Evolutionary conservation across 2,888 invertebrate species (phyloP), one percentile per base, ranked within the genome.

Genomic region (Reticulitermes lucifugus): DNA sequence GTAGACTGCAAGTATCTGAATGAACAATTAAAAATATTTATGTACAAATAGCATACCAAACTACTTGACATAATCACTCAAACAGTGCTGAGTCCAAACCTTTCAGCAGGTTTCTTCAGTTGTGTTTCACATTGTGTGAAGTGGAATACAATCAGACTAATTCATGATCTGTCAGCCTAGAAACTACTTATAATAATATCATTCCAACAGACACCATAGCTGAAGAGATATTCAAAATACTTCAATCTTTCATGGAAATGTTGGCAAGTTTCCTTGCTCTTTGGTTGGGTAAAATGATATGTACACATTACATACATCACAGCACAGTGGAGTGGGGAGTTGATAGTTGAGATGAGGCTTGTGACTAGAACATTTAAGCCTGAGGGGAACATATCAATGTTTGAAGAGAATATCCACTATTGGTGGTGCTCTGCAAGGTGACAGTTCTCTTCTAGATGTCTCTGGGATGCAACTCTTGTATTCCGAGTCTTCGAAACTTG

Each of bases 231-330:
- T n/a, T 65, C 25, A 41, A 73, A 73, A 73, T 73, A 22, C 73
- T 73, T 73, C 2, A 73, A 73, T 73, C 73, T 73, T 73, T 10
- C 9, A 18, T 73, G 73, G 73, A 73, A 73, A 73, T 73, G 65
- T 65, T n/a, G n/a, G 10, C n/a, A n/a, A n/a, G 65, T 7, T 65
- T 65, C 65, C 65, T 65, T 65, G 25, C n/a, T 65, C 65, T 65
- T 65, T 65, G 73, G 73, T 41, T 73, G 73, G 73, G 51, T 77
- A 77, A 77, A 77, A 77, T 77, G 77, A 77, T 77, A 77, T 77
- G 77, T 77, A 77, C 77, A 77, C n/a, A 51, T 77, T 77, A 22
- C 46, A 77, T 77, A 77, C 77, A 77, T 77, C 46, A 77, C 43
- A 77, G 77, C 6, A 75, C n/a, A 46, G n/a, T 77, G 77, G 46